Base-by-base conservation (phyloP, 2,113 vertebrate genomes). In the Platanista minor region DNA sequence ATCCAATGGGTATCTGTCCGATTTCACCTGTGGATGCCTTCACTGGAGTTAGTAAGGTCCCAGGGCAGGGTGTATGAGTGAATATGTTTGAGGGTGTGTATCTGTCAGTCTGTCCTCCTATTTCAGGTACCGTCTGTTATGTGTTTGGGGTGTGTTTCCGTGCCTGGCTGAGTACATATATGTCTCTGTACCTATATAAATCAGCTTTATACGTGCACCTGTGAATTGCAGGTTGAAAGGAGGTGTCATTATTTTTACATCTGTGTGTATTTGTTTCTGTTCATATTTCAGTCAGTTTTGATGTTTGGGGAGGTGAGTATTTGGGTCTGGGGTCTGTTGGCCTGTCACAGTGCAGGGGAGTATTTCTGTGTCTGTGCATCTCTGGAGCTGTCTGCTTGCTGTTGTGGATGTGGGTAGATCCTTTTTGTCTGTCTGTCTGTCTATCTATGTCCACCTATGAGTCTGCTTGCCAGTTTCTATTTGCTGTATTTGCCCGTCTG, bases 321-420 rank as follows among this genome's bases (percentile, higher is more conserved):
- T n/a, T 17, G 39, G 29, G 62, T 13, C 33, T 36, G 41, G 29
- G 46, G 36, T 39, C 83, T 57, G 21, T 6, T 4, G 41, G n/a
- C 41, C 15, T 33, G 7, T 15, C 12, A 62, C 10, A 21, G 1
- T 1, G 21, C 1, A 3, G 36, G 25, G 41, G 33, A 61, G 10
- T 29, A 5, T 15, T 9, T 4, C 27, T 8, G 27, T 1, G 17
- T 36, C 90, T 62, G 8, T 9, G 17, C 20, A 15, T 86, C 20
- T 36, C 52, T 11, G 12, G 15, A 74, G n/a, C 25, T 5, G 41
- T 25, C n/a, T 10, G 61, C 43, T 49, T 92, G 13, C 77, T 8
- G 33, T 9, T 5, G 1, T 5, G 1, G 74, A 77, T 0, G 1
- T 17, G 36, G 33, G 25, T 57, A 46, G 2, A 49, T 7, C 20